Evolutionary conservation across 2,888 invertebrate species (phyloP), one percentile per base, ranked within the genome.

Genomic region (Conchocele bisecta): DNA sequence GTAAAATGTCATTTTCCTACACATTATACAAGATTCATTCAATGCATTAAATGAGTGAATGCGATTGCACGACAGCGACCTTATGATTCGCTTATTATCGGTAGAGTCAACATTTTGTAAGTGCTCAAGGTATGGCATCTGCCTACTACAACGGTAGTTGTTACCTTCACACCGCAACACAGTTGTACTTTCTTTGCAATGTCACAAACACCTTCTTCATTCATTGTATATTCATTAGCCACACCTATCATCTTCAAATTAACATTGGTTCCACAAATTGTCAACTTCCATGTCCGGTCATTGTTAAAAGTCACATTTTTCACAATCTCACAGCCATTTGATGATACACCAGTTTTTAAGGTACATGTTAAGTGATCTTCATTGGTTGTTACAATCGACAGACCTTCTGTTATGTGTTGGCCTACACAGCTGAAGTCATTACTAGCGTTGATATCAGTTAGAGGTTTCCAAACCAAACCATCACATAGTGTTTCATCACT

Each of bases 1-100:
- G 24, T 26, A n/a, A 20, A 58, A 44, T 37, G 61, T 63, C 63
- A 63, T 69, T 57, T 11, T 57, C 7, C 37, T 22, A 39, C 69
- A 69, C 31, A 5, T 69, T 26, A 20, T 61, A 35, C 69, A 63
- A 13, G 28, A 24, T 6, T 11, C 31, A 17, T 5, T 26, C 5
- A 24, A 5, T 15, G 29, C 5, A 50, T 61, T 44, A 5, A 69
- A 31, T 22, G 57, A 15, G 7, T 57, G n/a, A 9, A 57, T 44
- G 33, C 29, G 56, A 17, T 57, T 48, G 29, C 57, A 69, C 7
- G 51, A 3, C 3, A 57, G 31, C 9, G 69, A 57, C 35, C 51
- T 48, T 41, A 69, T 35, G 9, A n/a, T 33, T 29, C 37, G 39
- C 3, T 61, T 44, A 22, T 31, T 42, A 50, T 68, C 50, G 24